Evolutionary conservation across 2,113 vertebrate species (phyloP), one percentile per base, ranked within the genome.

Genomic region (Oncorhynchus nerka): DNA sequence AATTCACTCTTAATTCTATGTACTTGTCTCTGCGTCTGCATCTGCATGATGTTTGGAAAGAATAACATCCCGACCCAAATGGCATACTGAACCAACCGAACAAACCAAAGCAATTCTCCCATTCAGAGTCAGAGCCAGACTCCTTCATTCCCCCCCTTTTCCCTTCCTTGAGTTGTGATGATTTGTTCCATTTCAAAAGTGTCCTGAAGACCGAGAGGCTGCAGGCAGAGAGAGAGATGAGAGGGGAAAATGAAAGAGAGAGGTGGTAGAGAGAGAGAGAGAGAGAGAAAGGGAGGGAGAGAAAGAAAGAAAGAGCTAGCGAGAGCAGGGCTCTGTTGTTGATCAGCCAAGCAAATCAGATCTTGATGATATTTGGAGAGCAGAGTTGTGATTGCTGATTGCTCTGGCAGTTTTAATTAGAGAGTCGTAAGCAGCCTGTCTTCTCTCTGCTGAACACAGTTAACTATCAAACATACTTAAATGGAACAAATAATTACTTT

Each of bases 301-400:
- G 13, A 51, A 1, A 16, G 49, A 51, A 51, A 51, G 49, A 51
- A 51, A 51, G 49, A 51, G 49, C 11, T 15, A 51, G 49, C 15
- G 15, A 13, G 49, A 51, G 15, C 49, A 51, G 49, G 39, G 81
- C 79, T 85, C 84, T 85, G 89, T 86, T 90, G 92, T 90, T 89
- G 90, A 91, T 91, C 88, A 89, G 82, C 87, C 76, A 84, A 87
- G 87, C 88, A 92, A 90, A 93, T 91, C 87, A 89, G 89, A 93
- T 93, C 89, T 90, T 91, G 89, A 90, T 91, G 89, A 90, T 92
- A 89, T 92, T 90, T 93, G 89, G 91, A 90, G 90, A 91, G 90
- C 76, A 79, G 75, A 87, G 90, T 90, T 91, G 86, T 91, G 92
- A 93, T 92, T 92, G 87, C 90, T 91, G 91, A 94, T 92, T 90